Evolutionary conservation across 1,140 invertebrate species (phyloP), one percentile per base, ranked within the genome.

Genomic region (Ladona fulva): DNA sequence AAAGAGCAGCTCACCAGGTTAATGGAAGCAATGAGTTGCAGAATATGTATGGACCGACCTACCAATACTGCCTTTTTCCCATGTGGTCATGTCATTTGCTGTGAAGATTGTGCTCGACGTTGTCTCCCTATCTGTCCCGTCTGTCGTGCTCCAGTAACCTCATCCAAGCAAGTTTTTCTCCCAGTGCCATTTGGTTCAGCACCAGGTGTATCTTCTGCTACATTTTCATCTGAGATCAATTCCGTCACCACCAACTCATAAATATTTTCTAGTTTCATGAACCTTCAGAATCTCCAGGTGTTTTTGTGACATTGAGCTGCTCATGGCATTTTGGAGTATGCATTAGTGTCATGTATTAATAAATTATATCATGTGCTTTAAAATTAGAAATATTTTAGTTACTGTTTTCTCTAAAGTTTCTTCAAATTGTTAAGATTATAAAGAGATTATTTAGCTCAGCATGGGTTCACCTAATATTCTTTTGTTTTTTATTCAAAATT

Each of bases 1-100:
- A 87, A 87, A 77, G 88, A 87, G 82, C 88, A 85, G 81, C 84
- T 88, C 78, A 86, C 86, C 29, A 87, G 88, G 78, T 85, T 92
- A 42, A 82, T 90, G 78, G 92, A 93, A 81, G 90, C 91, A 37
- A 90, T 94, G 86, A 90, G 92, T 22, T 95, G 93, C 82, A 89
- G 92, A 81, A 92, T 94, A 79, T 95, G 93, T 81, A 94, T 94
- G 92, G 93, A 95, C 85, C 88, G 88, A 37, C 88, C 89, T 78
- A 90, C 94, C 81, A 90, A 93, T 85, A 92, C 92, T n/a, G 91
- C 92, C 78, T 92, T 95, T 85, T 90, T 93, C 85, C 93, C 93
- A 7, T 95, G 93, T 83, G 88, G 91, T 59, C 93, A 95, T 84
- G 92, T 93, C n/a, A 89, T 93, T 24, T 92, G 92, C 79, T 95